Percentiles rank a stretch among this genome's conserved stretches.
Conservation (phyloP, 1,140 invertebrate genomes). For the Harpegnathos saltator region DNA sequence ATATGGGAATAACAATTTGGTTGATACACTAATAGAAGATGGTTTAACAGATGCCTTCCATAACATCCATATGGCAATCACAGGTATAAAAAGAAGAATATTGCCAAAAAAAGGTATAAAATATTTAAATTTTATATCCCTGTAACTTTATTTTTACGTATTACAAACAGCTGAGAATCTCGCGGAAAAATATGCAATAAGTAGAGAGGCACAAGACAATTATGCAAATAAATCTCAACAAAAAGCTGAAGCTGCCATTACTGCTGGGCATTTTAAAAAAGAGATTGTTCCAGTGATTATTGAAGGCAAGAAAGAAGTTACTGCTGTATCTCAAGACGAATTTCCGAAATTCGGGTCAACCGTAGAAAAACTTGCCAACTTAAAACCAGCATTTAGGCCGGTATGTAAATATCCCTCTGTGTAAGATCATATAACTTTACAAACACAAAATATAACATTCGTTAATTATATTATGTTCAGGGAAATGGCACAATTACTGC, state of each 20-base stretch:
- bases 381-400: slow-evolving; percentile 89
- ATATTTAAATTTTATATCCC: slow-evolving; percentile 21
- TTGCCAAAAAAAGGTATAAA: neutral
- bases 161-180: slow-evolving; percentile 91
- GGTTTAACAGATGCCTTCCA: slow-evolving; percentile 93
- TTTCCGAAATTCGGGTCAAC: slow-evolving; percentile 89
- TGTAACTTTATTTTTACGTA: slow-evolving; percentile 18
- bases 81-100: slow-evolving; percentile 86
- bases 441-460: neutral
- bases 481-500: slow-evolving; percentile 90
- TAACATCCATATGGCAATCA: slow-evolving; percentile 94
- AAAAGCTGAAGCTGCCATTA: slow-evolving; percentile 89
- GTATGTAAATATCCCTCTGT: slow-evolving; percentile 78
- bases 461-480: slow-evolving; percentile 60
- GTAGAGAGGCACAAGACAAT: slow-evolving; percentile 91
- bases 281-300: slow-evolving; percentile 90
- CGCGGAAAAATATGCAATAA: slow-evolving; percentile 89
- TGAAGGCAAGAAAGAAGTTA: slow-evolving; percentile 84
- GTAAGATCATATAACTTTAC: neutral
- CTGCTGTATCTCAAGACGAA: slow-evolving; percentile 89
- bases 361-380: slow-evolving; percentile 87
- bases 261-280: slow-evolving; percentile 89
- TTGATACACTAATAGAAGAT: slow-evolving; percentile 92
- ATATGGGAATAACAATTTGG: slow-evolving; percentile 89
- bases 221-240: slow-evolving; percentile 91